Evolutionary conservation across 2,113 vertebrate genomes (phyloP).

Genomic region (Lophochroa leadbeateri): DNA sequence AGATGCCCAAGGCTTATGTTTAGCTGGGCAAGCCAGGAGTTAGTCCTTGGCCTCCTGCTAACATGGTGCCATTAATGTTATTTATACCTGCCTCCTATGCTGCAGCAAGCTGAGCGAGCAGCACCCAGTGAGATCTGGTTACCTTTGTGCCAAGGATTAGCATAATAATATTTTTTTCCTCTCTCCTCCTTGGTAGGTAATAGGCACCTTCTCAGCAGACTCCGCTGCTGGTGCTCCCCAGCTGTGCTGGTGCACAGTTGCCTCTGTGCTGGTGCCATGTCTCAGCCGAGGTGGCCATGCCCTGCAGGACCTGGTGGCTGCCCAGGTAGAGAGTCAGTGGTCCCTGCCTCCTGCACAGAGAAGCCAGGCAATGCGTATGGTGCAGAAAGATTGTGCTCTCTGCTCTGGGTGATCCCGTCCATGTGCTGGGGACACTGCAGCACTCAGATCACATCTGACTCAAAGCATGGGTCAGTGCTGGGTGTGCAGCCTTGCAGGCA

Average conservation of each 20-base stretch:
- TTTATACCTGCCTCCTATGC: background rate
- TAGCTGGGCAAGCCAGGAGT: background rate
- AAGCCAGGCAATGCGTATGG: fast-evolving
- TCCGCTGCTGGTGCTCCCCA: background rate
- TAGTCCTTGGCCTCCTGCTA: background rate
- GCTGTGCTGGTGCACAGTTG: background rate
- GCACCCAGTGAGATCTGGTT: conserved; percentile 1
- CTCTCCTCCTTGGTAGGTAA: background rate
- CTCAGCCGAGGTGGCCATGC: background rate
- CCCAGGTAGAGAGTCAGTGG: background rate
- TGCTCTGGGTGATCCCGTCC: background rate
- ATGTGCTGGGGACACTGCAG: fast-evolving
- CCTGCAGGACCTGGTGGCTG: background rate
- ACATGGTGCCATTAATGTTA: background rate
- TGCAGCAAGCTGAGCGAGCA: background rate
- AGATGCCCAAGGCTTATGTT: background rate
- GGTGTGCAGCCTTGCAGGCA: background rate
- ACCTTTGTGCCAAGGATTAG: background rate
- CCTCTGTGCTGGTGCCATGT: background rate
- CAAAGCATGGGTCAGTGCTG: background rate
- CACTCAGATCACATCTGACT: fast-evolving
- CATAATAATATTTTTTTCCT: background rate
- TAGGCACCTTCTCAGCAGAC: background rate
- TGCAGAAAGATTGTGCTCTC: background rate
- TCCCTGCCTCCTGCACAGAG: background rate